Percentiles rank a stretch among this genome's conserved stretches.
Conservation (phyloP, 1,140 invertebrate genomes). For the Hyles vespertilio region DNA sequence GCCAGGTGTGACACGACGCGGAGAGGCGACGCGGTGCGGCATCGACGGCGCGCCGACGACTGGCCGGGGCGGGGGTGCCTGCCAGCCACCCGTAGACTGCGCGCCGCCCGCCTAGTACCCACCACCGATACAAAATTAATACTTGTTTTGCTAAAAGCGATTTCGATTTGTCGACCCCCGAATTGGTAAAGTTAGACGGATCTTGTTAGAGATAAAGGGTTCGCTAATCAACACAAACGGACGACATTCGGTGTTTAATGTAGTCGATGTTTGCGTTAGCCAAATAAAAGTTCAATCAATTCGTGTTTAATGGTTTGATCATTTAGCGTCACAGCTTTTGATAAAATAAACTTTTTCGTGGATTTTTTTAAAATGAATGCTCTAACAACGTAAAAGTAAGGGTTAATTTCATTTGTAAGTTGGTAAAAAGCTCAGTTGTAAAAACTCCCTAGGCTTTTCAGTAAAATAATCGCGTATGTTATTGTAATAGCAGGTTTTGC, state of each 20-base stretch:
- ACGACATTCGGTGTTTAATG: conserved; percentile 18
- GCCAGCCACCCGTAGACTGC: conserved; percentile 28
- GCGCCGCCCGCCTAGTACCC: conserved; percentile 46
- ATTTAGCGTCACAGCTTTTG: too few species aligned
- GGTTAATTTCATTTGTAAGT: too few species aligned
- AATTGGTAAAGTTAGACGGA: conserved; percentile 68
- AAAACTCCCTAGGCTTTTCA: too few species aligned
- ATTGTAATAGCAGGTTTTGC: too few species aligned
- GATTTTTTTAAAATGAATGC: too few species aligned
- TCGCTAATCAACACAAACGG: conserved; percentile 50
- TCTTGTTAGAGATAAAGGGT: conserved; percentile 72
- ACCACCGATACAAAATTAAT: conserved; percentile 71
- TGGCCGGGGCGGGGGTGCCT: conserved; percentile 46
- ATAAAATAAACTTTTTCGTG: too few species aligned
- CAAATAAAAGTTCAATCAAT: too few species aligned
- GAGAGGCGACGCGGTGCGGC: conserved; percentile 35
- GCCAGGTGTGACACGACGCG: conserved; percentile 34
- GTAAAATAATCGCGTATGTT: too few species aligned
- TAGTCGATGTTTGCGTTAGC: not conserved
- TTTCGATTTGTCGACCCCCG: conserved; percentile 69
- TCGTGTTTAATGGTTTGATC: too few species aligned
- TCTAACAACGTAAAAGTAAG: too few species aligned
- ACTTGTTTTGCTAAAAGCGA: conserved; percentile 73
- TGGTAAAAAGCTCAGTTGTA: too few species aligned
- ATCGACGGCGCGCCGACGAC: conserved; percentile 41